Evolutionary conservation across 2,113 vertebrate species (phyloP), one percentile per base, ranked within the genome.

Genomic region (Ceyx melanurus): DNA sequence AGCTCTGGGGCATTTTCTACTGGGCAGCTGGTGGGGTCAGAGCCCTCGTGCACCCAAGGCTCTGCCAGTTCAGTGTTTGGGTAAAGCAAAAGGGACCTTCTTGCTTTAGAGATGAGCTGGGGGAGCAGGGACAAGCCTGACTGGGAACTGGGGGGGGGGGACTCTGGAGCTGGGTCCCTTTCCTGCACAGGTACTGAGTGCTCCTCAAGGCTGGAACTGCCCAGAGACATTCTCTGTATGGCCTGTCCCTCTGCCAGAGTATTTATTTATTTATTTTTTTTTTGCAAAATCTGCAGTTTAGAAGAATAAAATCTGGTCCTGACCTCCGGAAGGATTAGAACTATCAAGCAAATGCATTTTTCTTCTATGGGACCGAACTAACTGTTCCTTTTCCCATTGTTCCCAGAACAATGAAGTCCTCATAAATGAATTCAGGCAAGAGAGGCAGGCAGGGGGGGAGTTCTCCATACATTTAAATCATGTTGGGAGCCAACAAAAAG

Each of bases 351-450:
- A 92, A 94, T 23, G 89, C 64, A 9, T 93, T 96, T 96, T 86
- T 96, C 95, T 96, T 95, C 96, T 96, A 90, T 96, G 96, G 91
- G 95, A 95, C 95, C 42, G 81, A 97, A 94, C 96, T 97, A 31
- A 78, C 92, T 96, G 97, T 95, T 90, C 87, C 82, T 37, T 58
- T 61, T 91, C 82, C 97, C 86, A 92, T 94, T 97, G 96, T 97
- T 96, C 89, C 93, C 85, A 92, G 95, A 96, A 97, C 97, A 96
- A 91, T 90, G 87, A 64, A 14, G 72, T 35, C 70, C 92, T 93
- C 82, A 3, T 83, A 94, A 95, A 95, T 26, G 87, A 93, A 96
- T 95, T 88, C 73, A 92, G 87, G 75, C 75, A 4, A 13, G 50
- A 75, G 90, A 60, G 60, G 45, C 21, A 17, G 93, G 74, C 17